Evolutionary conservation across 2,113 vertebrate genomes (phyloP).

Genomic region (Hoplias malabaricus): DNA sequence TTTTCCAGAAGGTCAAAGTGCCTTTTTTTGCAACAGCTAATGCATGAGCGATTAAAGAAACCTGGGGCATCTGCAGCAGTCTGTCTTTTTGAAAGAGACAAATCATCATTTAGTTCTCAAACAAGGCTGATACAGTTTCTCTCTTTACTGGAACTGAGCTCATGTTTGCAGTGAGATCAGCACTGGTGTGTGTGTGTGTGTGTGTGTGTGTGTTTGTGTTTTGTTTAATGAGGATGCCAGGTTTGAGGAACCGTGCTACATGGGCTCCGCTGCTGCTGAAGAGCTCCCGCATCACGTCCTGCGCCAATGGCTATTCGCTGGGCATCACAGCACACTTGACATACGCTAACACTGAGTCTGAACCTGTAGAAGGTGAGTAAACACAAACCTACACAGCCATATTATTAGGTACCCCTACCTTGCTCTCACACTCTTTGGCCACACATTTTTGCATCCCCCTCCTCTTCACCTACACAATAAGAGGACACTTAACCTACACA

Average conservation of each 20-base stretch:
- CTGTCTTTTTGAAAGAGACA: not conserved
- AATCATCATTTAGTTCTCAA: too few relatives aligned
- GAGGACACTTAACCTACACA: too few relatives aligned
- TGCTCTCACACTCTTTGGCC: not conserved
- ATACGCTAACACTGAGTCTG: constrained; percentile 82
- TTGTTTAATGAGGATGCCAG: constrained; percentile 80
- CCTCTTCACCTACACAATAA: too few relatives aligned
- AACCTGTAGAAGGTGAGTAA: constrained; percentile 87
- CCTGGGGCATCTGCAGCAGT: not conserved
- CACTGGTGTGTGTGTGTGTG: not conserved
- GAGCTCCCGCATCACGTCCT: constrained; percentile 87
- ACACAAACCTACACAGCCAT: not conserved
- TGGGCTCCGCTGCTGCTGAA: constrained; percentile 90
- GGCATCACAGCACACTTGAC: constrained; percentile 83
- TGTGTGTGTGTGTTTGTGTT: constrained; percentile 13
- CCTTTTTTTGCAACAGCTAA: too few relatives aligned
- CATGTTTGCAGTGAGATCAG: not conserved
- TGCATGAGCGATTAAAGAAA: too few relatives aligned
- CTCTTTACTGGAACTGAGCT: too few relatives aligned
- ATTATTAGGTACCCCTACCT: not conserved
- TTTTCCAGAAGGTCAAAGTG: too few relatives aligned
- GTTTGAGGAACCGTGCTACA: constrained; percentile 83
- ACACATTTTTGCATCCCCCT: too few relatives aligned
- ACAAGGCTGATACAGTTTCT: too few relatives aligned
- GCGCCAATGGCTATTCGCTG: constrained; percentile 87